Evolutionary conservation across 2,888 invertebrate genomes (phyloP).

Genomic region (Ichneumoninae sp.): DNA sequence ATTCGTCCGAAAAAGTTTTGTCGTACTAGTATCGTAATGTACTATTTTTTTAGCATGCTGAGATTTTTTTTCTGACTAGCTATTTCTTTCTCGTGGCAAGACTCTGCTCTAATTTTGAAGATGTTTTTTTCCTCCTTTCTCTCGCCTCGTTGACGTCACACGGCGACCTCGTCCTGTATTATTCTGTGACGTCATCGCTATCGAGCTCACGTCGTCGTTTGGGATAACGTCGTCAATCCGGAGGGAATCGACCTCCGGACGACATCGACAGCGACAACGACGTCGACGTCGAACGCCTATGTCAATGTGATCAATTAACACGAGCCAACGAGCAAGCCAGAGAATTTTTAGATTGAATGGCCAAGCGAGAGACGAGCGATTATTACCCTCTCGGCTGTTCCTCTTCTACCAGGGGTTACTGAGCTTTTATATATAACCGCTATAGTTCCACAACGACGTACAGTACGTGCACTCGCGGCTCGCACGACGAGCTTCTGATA

Average conservation of each 20-base stretch:
- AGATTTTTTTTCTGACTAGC: background rate
- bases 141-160: slow-evolving; percentile 1
- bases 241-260: slow-evolving; percentile 28
- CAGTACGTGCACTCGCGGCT: background rate
- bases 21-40: no score
- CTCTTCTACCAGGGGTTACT: background rate
- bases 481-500: slow-evolving; percentile 1
- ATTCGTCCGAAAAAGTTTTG: no score
- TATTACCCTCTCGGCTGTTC: slow-evolving; percentile 31
- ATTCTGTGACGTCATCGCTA: background rate
- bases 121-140: background rate
- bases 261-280: slow-evolving; percentile 5
- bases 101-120: background rate
- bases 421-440: slow-evolving; percentile 10
- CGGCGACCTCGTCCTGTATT: slow-evolving; percentile 17
- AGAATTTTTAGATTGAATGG: slow-evolving; percentile 40
- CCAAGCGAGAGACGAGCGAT: slow-evolving; percentile 33
- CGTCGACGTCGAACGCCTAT: slow-evolving; percentile 5
- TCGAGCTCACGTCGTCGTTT: slow-evolving; percentile 20
- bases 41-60: background rate
- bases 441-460: background rate
- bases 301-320: slow-evolving; percentile 39
- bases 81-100: background rate
- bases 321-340: slow-evolving; percentile 27
- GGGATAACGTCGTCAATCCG: slow-evolving; percentile 3